These are phyloP conservation scores for Coleophora deauratella DNA, from an alignment of 2,888 invertebrate genomes.

Conservation along the genomic window DNA sequence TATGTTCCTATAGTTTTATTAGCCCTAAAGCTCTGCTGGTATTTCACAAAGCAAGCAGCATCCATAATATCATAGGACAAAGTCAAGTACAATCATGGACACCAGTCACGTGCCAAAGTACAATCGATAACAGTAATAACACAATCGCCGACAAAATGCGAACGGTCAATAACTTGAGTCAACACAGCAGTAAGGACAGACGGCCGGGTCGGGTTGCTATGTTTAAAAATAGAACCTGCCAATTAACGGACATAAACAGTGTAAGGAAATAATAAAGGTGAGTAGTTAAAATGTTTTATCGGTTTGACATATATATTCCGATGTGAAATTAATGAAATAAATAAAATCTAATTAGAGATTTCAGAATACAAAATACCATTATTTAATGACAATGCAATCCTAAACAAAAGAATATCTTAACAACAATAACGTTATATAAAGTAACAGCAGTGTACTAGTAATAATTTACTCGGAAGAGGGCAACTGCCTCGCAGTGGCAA, in stretches of 20 bases:
- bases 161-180: constrained; percentile 68
- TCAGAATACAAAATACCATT: too few relatives aligned
- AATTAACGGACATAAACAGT: constrained; percentile 4
- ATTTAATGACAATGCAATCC: too few relatives aligned
- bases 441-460: not conserved
- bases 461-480: constrained; percentile 26
- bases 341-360: too few relatives aligned
- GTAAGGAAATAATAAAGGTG: not conserved
- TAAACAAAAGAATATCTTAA: too few relatives aligned
- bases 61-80: too few relatives aligned
- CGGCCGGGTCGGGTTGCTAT: constrained; percentile 37
- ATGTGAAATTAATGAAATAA: too few relatives aligned
- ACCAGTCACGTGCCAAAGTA: constrained; percentile 65
- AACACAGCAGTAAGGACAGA: constrained; percentile 41
- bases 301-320: too few relatives aligned
- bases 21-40: too few relatives aligned
- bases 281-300: not conserved
- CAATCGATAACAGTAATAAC: constrained; percentile 70
- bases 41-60: too few relatives aligned
- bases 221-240: constrained; percentile 16
- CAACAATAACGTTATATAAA: too few relatives aligned
- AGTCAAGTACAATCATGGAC: constrained; percentile 49
- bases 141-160: constrained; percentile 62
- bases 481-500: constrained; percentile 43
- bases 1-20: too few relatives aligned